Base-by-base conservation (phyloP, 35 echinoderm and acorn worm species). In the Anneissia japonica region DNA sequence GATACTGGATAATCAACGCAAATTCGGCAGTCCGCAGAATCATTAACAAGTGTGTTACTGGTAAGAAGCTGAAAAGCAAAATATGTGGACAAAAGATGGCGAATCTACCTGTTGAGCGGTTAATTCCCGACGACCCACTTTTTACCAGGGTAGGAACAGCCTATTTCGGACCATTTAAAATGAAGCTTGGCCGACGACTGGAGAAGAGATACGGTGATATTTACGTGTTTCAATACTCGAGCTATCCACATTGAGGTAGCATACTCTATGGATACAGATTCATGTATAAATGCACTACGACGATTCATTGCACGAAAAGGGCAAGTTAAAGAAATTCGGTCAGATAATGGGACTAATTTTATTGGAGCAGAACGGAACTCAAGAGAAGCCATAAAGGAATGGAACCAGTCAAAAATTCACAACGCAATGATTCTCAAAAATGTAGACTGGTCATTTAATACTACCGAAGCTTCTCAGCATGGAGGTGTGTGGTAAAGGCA, bases 201-300 rank as follows among this genome's bases (percentile, higher is more conserved):
- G 21, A 85, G 2, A 91, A 95, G 34, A 81, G 93, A 17, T 86
- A 95, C 28, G 93, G 86, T 16, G 83, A 88, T 23, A 37, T 91
- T 91, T 34, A 94, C 93, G 19, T 94, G 89, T 37, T 32, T 95
- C 35, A 38, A 74, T 38, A 51, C 80, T 12, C 4, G 93, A 77
- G 93, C 93, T 1, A 35, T 91, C 5, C 81, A 95, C 36, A 31
- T 91, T 32, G 93, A 91, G 32, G 43, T 91, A 26, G 73, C 85
- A 37, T 29, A 78, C 0, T 80, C 72, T 13, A 11, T 85, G 55
- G 31, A 64, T 38, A 84, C 88, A 46, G 73, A 87, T 35, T 76
- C 89, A 5, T 88, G 79, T 38, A 88, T 87, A 14, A 83, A 87
- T 87, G 88, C 84, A 26, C 30, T 95, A 19, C 38, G 86, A 36